These are phyloP conservation scores for Polydrusus pterygomalis DNA, from an alignment of 2,888 invertebrate species.

Conservation along the genomic window DNA sequence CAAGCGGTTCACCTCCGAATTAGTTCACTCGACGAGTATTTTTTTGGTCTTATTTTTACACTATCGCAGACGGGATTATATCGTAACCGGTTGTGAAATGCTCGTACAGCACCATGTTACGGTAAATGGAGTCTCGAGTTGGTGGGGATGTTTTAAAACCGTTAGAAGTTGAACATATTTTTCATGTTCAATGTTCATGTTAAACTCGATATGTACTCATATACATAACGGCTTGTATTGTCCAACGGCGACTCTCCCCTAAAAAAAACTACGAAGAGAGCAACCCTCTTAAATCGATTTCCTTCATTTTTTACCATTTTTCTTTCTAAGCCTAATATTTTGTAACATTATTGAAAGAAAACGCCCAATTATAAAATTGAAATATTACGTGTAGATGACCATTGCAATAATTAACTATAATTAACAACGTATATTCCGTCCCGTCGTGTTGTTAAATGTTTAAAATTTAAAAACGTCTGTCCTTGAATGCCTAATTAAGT, in stretches of 20 bases:
- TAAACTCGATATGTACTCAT: too few species aligned
- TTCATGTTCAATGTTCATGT: too few species aligned
- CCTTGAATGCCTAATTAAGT: constrained; percentile 1
- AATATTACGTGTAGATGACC: too few species aligned
- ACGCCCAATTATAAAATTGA: too few species aligned
- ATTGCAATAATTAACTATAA: too few species aligned
- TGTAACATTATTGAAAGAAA: too few species aligned
- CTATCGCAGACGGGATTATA: not conserved
- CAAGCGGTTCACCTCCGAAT: not conserved
- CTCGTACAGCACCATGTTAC: not conserved
- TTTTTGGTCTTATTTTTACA: not conserved
- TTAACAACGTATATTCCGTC: not conserved
- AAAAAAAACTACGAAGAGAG: too few species aligned
- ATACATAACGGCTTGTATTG: too few species aligned
- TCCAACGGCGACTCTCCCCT: too few species aligned
- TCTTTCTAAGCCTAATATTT: too few species aligned
- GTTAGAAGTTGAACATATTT: not conserved
- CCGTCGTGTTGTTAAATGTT: not conserved
- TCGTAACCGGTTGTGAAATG: constrained; percentile 5
- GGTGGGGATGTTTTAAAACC: not conserved
- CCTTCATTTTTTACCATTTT: too few species aligned
- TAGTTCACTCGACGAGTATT: constrained; percentile 2
- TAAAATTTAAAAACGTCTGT: constrained; percentile 2
- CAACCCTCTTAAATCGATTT: too few species aligned
- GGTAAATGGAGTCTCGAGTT: not conserved